Conservation (phyloP, 2,888 invertebrate species). For the Heliconius aoede region DNA sequence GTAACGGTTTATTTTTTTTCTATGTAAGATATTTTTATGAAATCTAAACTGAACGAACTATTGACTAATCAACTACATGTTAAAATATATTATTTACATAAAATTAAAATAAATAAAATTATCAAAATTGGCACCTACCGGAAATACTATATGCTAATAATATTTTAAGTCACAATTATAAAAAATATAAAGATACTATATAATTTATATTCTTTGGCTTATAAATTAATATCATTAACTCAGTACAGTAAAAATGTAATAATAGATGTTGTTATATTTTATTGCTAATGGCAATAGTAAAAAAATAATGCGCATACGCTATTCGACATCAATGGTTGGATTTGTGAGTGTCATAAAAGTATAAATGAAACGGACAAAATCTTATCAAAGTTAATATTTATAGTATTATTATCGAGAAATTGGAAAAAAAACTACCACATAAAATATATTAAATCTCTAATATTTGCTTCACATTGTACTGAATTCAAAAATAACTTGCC, state of each 20-base stretch:
- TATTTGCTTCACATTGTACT: neutral
- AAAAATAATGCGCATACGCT: neutral
- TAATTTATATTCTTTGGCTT: neutral
- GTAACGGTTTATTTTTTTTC: too few relatives aligned
- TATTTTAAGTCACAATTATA: too few relatives aligned
- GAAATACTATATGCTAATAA: too few relatives aligned
- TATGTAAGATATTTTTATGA: too few relatives aligned
- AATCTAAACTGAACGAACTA: too few relatives aligned
- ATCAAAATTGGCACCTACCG: too few relatives aligned
- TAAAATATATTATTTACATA: too few relatives aligned
- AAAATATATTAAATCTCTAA: neutral
- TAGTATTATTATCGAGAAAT: neutral
- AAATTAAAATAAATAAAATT: too few relatives aligned
- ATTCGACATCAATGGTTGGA: neutral
- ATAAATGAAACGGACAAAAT: neutral
- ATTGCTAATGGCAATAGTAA: conserved; percentile 6
- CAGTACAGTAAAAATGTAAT: neutral
- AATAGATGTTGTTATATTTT: too few relatives aligned
- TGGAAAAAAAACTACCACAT: neutral
- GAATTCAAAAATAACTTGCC: conserved; percentile 21
- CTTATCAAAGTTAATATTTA: neutral
- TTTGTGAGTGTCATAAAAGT: neutral
- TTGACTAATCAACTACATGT: too few relatives aligned
- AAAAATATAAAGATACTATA: neutral
- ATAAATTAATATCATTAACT: neutral